Evolutionary conservation across 2,888 invertebrate species (phyloP), one percentile per base, ranked within the genome.

Genomic region (Macaria liturata): DNA sequence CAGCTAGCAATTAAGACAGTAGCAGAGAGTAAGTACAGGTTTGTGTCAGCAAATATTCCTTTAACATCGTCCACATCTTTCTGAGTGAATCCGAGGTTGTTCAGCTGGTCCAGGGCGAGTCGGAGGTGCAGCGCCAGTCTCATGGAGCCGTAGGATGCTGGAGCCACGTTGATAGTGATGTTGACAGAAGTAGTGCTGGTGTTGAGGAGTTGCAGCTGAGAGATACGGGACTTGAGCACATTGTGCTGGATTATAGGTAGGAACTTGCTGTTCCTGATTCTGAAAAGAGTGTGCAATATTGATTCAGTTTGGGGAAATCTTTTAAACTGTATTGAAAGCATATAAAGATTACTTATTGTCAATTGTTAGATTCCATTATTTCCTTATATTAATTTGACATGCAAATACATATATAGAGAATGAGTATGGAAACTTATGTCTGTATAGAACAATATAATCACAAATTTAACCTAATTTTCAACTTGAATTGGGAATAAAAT

Each of bases 21-120:
- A 54, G 97, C 94, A 68, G 97, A 96, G 46, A 99, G 88, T 59
- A 99, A 93, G 82, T 97, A 98, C 45, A 99, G 93, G 83, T 98
- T 99, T 0, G 98, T 99, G 76, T 99, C 99, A 0, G 97, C 96
- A 86, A 99, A 98, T 70, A 99, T 96, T 51, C 97, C 97, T 84
- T 99, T 99, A 0, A 98, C 96, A 91, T 99, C 99, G 86, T 99
- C 99, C 40, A 98, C 93, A 88, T 99, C 99, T 80, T 98, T 98
- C 60, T 96, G 95, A 42, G 96, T 95, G 76, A 99, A 99, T 4
- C 98, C 98, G 53, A 97, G 86, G n/a, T 88, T 78, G 49, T 94
- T 88, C 70, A 98, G 93, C 51, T 95, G 95, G 20, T 93, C 91
- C 68, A 97, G 93, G 0, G 97, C 95, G 30, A 94, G 90, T 67